Conservation (phyloP, 2,797 vertebrate species). For the Hyperoplus immaculatus region DNA sequence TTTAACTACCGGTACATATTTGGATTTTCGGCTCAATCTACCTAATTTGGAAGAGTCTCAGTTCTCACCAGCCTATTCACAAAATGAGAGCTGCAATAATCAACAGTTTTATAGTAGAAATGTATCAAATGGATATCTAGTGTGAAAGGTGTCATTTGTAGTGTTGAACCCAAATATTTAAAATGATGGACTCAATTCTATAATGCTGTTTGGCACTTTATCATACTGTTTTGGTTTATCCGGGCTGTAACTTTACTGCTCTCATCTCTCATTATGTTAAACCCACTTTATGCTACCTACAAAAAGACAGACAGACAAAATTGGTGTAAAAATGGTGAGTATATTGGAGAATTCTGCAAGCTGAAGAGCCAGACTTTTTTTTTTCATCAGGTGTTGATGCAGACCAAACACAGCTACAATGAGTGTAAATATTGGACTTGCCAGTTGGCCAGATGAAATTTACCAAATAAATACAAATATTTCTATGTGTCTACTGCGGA, state of each 20-base stretch:
- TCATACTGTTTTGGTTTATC: background rate
- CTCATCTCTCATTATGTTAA: background rate
- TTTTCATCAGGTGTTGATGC: background rate
- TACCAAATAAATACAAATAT: background rate
- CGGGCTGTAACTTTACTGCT: background rate
- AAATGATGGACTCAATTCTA: background rate
- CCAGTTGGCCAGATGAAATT: background rate
- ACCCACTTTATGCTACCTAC: background rate
- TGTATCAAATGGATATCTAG: background rate
- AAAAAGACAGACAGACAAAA: background rate
- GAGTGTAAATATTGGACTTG: background rate
- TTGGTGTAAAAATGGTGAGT: background rate
- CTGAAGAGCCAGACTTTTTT: background rate
- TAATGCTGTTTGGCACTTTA: background rate
- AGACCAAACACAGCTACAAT: background rate
- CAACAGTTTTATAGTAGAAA: background rate
- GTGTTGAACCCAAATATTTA: background rate
- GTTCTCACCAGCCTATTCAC: background rate
- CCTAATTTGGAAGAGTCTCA: background rate
- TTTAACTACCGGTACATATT: background rate
- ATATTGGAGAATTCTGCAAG: background rate
- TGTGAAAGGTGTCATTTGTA: background rate
- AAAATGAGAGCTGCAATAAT: conserved; percentile 10
- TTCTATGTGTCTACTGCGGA: background rate
- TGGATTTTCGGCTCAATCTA: background rate